A percentile compares a stretch with the other conserved stretches of the same genome.
Evolutionary conservation across 2,888 invertebrate species (phyloP).

Genomic region (Automeris io): DNA sequence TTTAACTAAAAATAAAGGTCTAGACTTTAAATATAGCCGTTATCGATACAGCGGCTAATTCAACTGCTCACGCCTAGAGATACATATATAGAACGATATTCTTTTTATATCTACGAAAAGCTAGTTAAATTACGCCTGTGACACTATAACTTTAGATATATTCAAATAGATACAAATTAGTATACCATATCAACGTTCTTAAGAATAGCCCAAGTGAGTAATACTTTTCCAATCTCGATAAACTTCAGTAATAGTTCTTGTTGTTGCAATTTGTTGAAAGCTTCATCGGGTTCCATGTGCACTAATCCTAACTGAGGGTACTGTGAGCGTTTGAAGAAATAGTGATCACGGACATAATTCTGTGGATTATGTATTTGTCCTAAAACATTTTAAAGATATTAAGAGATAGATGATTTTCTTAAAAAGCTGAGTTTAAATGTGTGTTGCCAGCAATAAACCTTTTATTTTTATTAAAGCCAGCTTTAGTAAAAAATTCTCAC

Average conservation of each 20-base stretch:
- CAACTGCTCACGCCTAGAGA: too few relatives aligned
- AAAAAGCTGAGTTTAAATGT: not conserved
- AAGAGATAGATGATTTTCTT: not conserved
- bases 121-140: too few relatives aligned
- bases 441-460: not conserved
- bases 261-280: slow-evolving; percentile 91
- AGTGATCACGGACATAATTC: slow-evolving; percentile 96
- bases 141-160: too few relatives aligned
- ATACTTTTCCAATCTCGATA: slow-evolving; percentile 97
- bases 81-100: too few relatives aligned
- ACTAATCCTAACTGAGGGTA: slow-evolving; percentile 97
- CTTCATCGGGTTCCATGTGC: slow-evolving; percentile 94
- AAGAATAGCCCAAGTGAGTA: slow-evolving; percentile 93
- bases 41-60: too few relatives aligned
- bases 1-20: too few relatives aligned
- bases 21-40: too few relatives aligned
- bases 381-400: slow-evolving; percentile 38
- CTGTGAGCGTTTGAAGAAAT: slow-evolving; percentile 97
- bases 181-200: slow-evolving; percentile 93
- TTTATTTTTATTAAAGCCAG: not conserved
- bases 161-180: not conserved
- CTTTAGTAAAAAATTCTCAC: slow-evolving; percentile 74
- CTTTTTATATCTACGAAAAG: too few relatives aligned
- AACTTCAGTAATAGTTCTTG: slow-evolving; percentile 96
- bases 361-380: slow-evolving; percentile 97